Evolutionary conservation across 1,140 invertebrate genomes (phyloP), one percentile per base, ranked within the genome.

Genomic region (Pseudomyrmex cubaensis): DNA sequence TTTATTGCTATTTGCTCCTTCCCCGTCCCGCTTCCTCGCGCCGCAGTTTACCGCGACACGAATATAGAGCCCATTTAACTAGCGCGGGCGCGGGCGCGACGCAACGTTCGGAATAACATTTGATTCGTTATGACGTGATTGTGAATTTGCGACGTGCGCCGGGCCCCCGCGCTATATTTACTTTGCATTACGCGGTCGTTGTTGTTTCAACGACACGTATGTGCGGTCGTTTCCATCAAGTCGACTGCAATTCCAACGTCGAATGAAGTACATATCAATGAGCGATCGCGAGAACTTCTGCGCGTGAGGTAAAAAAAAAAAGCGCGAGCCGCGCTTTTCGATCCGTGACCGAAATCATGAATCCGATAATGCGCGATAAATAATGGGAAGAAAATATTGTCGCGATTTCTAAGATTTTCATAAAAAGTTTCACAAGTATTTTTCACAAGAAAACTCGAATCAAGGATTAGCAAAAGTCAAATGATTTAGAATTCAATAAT

Each of bases 91-190:
- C 35, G n/a, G 5, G 64, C 13, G 35, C n/a, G 22, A 66, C 35
- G 77, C 66, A 70, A 84, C 77, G 64, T 50, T 72, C 56, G 77
- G 76, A 86, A 87, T 85, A 89, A 89, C 83, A 63, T 82, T 57
- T 67, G 72, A 89, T 84, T 86, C 83, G 82, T 89, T 89, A 83
- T 86, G 76, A 87, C 69, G 82, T 83, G 86, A 90, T 89, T 87
- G 86, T 76, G 84, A 87, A 86, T 90, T 86, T 85, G 85, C 76
- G 35, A 87, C 73, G 54, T 74, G 84, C 74, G 61, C 46, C 72
- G 48, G 52, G 15, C 52, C 61, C 52, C 61, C 35, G 35, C 35
- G 52, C 69, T 70, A 67, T 87, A 86, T 90, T 90, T 88, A 89
- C 62, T 87, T 90, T 85, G 64, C 78, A 87, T 90, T 89, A 86